Conservation (phyloP, 2,113 vertebrate genomes). For the Brienomyrus brachyistius region DNA sequence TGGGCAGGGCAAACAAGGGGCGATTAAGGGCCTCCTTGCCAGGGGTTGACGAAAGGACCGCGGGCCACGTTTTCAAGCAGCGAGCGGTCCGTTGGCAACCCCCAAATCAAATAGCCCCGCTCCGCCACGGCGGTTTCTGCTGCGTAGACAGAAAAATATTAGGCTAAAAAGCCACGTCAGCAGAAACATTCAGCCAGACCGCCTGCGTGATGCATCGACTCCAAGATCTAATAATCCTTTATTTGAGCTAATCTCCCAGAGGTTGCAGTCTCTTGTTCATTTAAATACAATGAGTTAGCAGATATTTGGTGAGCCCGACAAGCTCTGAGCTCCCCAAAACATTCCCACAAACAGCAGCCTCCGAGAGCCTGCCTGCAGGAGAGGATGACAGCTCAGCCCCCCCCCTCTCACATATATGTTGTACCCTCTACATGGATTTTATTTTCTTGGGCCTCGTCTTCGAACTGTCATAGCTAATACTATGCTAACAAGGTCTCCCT, state of each 20-base stretch:
- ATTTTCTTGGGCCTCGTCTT: not conserved
- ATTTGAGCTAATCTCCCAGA: conserved; percentile 22
- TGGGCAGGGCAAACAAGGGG: not conserved
- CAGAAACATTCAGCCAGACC: not conserved
- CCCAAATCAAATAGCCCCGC: not conserved
- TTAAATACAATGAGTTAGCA: conserved; percentile 30
- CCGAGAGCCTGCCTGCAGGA: not conserved
- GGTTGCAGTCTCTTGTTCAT: conserved; percentile 11
- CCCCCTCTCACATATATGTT: not conserved
- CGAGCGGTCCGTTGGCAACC: not conserved
- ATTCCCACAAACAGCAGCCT: not conserved
- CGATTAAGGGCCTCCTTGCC: conserved; percentile 8
- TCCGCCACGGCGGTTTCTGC: not conserved
- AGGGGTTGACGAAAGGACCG: not conserved
- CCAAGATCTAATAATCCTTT: conserved; percentile 26
- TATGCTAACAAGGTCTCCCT: not conserved
- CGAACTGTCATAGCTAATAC: not conserved
- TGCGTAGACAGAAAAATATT: conserved; percentile 16
- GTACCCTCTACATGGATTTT: not conserved
- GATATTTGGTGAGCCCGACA: conserved; percentile 13
- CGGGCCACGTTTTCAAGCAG: not conserved
- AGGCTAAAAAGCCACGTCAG: conserved; percentile 5
- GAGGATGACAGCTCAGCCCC: not conserved
- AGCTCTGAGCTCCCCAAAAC: not conserved
- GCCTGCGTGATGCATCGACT: conserved; percentile 1